Evolutionary conservation across 2,113 vertebrate genomes (phyloP).

Genomic region (Emydura subglobosa): DNA sequence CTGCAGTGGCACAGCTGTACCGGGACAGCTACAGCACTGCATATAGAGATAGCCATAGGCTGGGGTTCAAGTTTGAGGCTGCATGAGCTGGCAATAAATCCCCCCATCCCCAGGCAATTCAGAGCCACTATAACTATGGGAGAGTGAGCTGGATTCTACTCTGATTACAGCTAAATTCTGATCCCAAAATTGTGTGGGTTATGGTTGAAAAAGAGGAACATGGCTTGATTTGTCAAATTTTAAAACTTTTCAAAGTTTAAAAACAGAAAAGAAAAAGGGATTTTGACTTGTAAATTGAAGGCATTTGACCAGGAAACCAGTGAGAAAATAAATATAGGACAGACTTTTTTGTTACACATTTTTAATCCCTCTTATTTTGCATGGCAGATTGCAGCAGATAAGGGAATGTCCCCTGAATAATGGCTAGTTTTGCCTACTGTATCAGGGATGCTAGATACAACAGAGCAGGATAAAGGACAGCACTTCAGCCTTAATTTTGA

Average conservation of each 20-base stretch:
- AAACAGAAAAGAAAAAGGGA: conserved; percentile 19
- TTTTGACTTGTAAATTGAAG: conserved; percentile 68
- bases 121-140: neutral
- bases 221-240: conserved; percentile 38
- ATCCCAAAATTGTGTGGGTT: neutral
- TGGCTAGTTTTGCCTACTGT: neutral
- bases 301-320: conserved; percentile 51
- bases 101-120: neutral
- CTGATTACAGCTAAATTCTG: conserved; percentile 13
- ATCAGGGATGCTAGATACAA: neutral
- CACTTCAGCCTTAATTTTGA: neutral
- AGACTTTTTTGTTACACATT: conserved; percentile 14
- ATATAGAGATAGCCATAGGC: neutral
- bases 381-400: neutral
- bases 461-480: neutral
- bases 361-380: conserved; percentile 22
- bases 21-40: no score
- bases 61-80: neutral
- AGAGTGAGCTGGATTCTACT: neutral
- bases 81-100: neutral
- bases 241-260: conserved; percentile 1
- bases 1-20: no score
- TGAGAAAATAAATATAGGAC: conserved; percentile 48
- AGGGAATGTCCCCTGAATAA: neutral
- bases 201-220: conserved; percentile 1